Evolutionary conservation across 2,888 invertebrate species (phyloP), one percentile per base, ranked within the genome.

Genomic region (Chelonus formosanus): DNA sequence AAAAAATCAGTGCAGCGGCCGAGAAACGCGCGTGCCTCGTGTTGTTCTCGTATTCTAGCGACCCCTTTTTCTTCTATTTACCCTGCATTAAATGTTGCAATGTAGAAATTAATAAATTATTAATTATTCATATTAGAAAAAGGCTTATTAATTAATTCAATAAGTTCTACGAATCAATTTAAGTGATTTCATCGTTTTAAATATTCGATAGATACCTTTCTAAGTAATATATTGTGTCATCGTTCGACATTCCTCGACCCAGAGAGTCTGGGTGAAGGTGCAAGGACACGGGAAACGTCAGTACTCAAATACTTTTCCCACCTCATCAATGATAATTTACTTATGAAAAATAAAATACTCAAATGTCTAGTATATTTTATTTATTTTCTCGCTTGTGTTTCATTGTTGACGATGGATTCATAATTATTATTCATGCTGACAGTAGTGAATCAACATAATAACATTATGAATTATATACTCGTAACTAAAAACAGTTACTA

Each of bases 1-100:
- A 10, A 59, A 62, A 62, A 63, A 63, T 47, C 58, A 36, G 44
- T 62, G 67, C 58, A 63, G 10, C 62, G 47, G 7, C 62, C 58
- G 53, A 58, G 45, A 53, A 61, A 53, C n/a, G 48, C n/a, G 5
- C 40, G 50, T 44, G 47, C 31, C 7, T 44, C 31, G 6, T 8
- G 31, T 36, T 43, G 48, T 7, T 56, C 43, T 48, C 56, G 34
- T 44, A 5, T 10, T 54, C n/a, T 55, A n/a, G 52, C 40, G 20
- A 5, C 10, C 60, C 43, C 53, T 10, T 36, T 57, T 40, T 8
- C 34, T 45, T 6, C 20, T 45, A 35, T 47, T 40, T 40, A 48
- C 40, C 4, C 4, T 6, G 6, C 40, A 6, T 40, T 6, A 6
- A 5, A 7, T 60, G 50, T 36, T 20, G 50, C 40, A 36, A n/a